phyloP scores from a whole-genome alignment of 2,888 invertebrate genomes.

The Plagodis dolabraria region DNA sequence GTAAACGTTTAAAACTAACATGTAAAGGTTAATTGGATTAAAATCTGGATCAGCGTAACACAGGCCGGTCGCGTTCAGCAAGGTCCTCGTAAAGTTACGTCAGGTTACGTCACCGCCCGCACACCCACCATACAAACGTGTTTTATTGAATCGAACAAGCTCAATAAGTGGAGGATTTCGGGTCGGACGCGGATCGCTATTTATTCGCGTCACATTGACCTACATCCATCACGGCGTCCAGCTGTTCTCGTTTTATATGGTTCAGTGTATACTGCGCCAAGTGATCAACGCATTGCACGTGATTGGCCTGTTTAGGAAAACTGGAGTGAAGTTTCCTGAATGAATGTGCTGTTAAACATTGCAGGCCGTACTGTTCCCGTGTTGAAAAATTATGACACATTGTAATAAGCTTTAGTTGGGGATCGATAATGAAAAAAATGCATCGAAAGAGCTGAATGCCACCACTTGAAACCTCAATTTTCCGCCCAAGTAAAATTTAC shows the following conservation, averaged over 20 bases:
- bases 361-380: too few relatives aligned
- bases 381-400: too few relatives aligned
- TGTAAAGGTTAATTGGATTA: neutral
- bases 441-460: neutral
- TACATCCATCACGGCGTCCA: constrained; percentile 31
- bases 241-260: constrained; percentile 17
- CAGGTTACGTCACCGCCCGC: constrained; percentile 18
- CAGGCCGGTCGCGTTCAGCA: neutral
- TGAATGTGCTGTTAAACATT: too few relatives aligned
- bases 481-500: constrained; percentile 18
- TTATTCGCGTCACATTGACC: constrained; percentile 37
- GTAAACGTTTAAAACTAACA: too few relatives aligned
- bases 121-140: constrained; percentile 26
- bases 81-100: constrained; percentile 17
- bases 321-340: too few relatives aligned
- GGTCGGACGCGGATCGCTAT: constrained; percentile 34
- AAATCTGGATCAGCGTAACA: too few relatives aligned
- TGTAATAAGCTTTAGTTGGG: too few relatives aligned
- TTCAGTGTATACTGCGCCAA: constrained; percentile 5
- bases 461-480: constrained; percentile 15
- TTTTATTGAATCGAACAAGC: constrained; percentile 31
- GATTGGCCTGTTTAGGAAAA: too few relatives aligned
- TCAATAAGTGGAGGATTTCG: constrained; percentile 35
- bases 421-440: neutral
- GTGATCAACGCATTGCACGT: neutral